phyloP scores from a whole-genome alignment of 2,888 invertebrate species.

The Tenthredo livida region DNA sequence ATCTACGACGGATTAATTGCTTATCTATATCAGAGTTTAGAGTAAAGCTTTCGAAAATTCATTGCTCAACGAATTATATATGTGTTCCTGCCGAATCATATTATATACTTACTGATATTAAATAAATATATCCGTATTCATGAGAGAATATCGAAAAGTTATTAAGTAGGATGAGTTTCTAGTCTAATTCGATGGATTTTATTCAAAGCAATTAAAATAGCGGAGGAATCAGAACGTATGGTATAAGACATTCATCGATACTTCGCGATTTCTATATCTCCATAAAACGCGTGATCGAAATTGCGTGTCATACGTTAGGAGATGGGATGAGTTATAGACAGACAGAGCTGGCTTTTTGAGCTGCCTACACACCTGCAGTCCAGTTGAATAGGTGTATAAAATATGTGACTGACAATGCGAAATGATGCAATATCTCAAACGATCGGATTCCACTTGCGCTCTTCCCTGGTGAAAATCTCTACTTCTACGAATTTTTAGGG shows the following conservation, averaged over 20 bases:
- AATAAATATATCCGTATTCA: background rate
- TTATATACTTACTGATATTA: background rate
- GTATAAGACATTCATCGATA: background rate
- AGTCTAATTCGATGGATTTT: background rate
- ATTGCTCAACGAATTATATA: background rate
- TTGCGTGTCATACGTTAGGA: background rate
- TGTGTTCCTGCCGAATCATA: background rate
- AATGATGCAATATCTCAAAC: conserved; percentile 42
- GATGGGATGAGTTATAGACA: background rate
- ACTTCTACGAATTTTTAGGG: too few species aligned
- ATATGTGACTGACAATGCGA: conserved; percentile 11
- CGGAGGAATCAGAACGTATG: background rate
- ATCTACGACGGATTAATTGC: background rate
- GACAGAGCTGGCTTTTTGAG: background rate
- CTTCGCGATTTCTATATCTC: background rate
- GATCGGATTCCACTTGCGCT: background rate
- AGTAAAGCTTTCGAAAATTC: background rate
- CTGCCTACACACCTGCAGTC: conserved; percentile 8
- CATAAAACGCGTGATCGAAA: background rate
- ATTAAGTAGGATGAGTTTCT: background rate
- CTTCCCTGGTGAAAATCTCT: too few species aligned
- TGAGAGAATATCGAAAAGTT: background rate
- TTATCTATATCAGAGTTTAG: background rate
- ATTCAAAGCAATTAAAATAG: background rate
- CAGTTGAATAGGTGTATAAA: background rate